Base-by-base conservation (phyloP, 2,888 invertebrate genomes). In the Empis livida region DNA sequence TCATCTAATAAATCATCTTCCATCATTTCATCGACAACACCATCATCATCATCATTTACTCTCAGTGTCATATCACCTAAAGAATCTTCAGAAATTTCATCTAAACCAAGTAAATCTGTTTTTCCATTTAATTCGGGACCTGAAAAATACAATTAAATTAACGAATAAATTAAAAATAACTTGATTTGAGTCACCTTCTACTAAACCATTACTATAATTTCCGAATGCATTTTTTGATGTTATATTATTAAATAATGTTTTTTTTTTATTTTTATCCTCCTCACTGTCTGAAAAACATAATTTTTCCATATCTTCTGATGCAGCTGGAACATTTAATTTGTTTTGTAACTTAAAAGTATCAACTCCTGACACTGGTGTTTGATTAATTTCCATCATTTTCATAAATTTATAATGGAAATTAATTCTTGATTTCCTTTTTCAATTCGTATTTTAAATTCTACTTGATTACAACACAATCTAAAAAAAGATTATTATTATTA, bases 261-360 rank as follows among this genome's bases (percentile, higher is more conserved):
- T 6, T 14, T 5, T 8, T 14, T 5, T 37, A 5, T 14, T 14
- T 1, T 14, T 31, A 8, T 46, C 42, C 6, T 43, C 44, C 5
- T 41, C 43, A 10, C 40, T 23, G 23, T 43, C 44, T 6, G 47
- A 44, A 44, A 43, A 44, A 14, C 31, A 14, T 16, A 47, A 35
- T 41, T 47, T 44, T 32, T 47, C 44, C 47, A 47, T 47, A 15
- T 47, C 47, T 10, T 41, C 47, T 5, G n/a, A 14, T 44, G 30
- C 11, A 14, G 32, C 41, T 31, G 43, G 16, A 2, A 40, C 3
- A n/a, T n/a, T n/a, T 8, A 35, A 5, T 35, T 35, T n/a, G 2
- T 8, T 2, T 35, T n/a, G 10, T n/a, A n/a, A n/a, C n/a, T 35
- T 13, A n/a, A 35, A 35, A 35, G n/a, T 35, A 35, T 35, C n/a